Evolutionary conservation across 2,113 vertebrate genomes (phyloP).

Genomic region (Egretta garzetta): DNA sequence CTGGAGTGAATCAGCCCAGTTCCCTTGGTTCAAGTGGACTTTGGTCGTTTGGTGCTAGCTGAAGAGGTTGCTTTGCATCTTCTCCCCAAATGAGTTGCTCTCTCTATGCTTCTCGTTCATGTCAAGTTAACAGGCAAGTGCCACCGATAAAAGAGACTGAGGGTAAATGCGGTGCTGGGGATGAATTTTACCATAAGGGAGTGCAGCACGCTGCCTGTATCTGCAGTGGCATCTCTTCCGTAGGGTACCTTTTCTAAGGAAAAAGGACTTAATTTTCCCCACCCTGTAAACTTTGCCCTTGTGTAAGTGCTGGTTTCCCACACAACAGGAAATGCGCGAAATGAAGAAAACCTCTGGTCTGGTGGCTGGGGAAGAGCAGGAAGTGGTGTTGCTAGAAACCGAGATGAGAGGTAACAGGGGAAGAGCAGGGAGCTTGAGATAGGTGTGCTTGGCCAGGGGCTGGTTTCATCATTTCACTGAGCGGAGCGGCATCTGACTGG

Average conservation of each 20-base stretch:
- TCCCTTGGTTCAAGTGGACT: neutral
- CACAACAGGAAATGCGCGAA: neutral
- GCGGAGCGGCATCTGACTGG: accelerated
- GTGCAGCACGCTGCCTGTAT: accelerated
- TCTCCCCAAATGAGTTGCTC: neutral
- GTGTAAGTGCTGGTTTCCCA: neutral
- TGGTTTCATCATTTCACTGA: neutral
- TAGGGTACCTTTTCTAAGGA: neutral
- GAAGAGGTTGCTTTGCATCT: neutral
- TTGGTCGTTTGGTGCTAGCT: neutral
- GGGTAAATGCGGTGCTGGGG: neutral
- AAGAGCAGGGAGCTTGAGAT: neutral
- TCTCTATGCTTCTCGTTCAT: neutral
- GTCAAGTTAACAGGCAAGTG: neutral
- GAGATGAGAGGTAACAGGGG: neutral
- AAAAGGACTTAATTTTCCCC: neutral
- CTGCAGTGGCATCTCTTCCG: neutral
- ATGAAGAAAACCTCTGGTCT: neutral
- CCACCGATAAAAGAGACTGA: neutral
- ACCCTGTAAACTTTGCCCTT: neutral
- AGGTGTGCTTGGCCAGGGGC: accelerated
- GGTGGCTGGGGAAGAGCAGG: neutral
- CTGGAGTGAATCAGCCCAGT: neutral
- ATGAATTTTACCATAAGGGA: accelerated
- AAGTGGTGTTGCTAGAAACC: neutral